These are phyloP conservation scores for Drosophila persimilis DNA, from an alignment of 1,140 invertebrate genomes.

Conservation along the genomic window DNA sequence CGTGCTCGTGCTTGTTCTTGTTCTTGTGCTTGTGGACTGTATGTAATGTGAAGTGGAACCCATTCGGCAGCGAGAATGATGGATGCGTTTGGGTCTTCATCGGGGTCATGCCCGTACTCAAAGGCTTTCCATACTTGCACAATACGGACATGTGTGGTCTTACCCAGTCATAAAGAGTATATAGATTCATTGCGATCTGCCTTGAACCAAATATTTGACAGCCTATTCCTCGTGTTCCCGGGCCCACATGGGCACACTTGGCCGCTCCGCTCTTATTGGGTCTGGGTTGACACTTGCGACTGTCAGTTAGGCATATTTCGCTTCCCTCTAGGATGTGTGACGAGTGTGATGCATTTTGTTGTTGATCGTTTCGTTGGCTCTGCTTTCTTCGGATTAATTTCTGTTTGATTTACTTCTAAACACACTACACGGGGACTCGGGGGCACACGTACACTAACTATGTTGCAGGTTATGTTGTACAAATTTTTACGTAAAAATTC, in stretches of 20 bases:
- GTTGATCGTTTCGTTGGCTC: conserved; percentile 36
- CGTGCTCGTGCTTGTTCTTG: background rate
- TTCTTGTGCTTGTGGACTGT: conserved; percentile 33
- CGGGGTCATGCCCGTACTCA: conserved; percentile 22
- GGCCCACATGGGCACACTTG: conserved; percentile 21
- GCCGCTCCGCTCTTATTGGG: conserved; percentile 29
- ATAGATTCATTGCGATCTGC: conserved; percentile 69
- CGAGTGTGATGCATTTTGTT: conserved; percentile 18
- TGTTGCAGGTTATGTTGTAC: conserved; percentile 67
- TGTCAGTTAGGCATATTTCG: conserved; percentile 52
- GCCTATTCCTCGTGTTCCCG: conserved; percentile 31
- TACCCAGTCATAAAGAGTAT: conserved; percentile 80
- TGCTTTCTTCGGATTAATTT: conserved; percentile 22
- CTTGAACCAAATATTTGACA: conserved; percentile 47
- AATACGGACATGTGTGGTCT: conserved; percentile 1
- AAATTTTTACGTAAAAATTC: conserved; percentile 69
- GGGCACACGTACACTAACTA: conserved; percentile 14
- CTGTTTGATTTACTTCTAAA: conserved; percentile 31
- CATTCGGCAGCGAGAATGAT: conserved; percentile 12
- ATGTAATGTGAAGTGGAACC: background rate
- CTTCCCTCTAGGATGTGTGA: conserved; percentile 14
- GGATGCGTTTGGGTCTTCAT: conserved; percentile 13
- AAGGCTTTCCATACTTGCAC: background rate
- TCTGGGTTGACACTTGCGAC: conserved; percentile 53
- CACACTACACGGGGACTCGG: conserved; percentile 20